Percentiles rank a stretch among this genome's conserved stretches.
These are phyloP conservation scores for Campoplex capitator DNA, from an alignment of 2,888 invertebrate species.

Conservation along the genomic window DNA sequence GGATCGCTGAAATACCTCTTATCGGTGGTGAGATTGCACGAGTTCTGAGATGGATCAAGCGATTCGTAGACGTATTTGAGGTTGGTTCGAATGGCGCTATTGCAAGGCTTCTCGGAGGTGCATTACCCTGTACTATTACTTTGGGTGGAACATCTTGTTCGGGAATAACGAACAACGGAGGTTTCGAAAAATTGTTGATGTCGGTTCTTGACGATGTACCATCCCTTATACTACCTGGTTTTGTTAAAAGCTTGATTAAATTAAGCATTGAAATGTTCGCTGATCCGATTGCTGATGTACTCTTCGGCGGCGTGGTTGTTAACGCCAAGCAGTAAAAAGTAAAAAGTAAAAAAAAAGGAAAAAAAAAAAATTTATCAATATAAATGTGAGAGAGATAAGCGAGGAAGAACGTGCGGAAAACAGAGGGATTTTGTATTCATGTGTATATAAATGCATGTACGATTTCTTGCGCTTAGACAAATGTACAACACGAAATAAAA, in stretches of 20 bases:
- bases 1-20: slow-evolving; percentile 25
- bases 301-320: slow-evolving; percentile 69
- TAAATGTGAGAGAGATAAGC: neutral
- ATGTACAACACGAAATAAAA: slow-evolving; percentile 55
- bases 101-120: slow-evolving; percentile 67
- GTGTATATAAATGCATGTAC: slow-evolving; percentile 27
- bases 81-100: slow-evolving; percentile 68
- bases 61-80: slow-evolving; percentile 48
- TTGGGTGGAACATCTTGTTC: slow-evolving; percentile 57
- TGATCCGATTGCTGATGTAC: slow-evolving; percentile 63
- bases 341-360: neutral
- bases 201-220: slow-evolving; percentile 62
- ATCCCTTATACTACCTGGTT: slow-evolving; percentile 56
- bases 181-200: slow-evolving; percentile 49
- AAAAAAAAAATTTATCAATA: neutral
- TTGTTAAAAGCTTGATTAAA: slow-evolving; percentile 34
- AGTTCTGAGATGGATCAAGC: slow-evolving; percentile 23
- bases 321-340: neutral
- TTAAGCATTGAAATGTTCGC: slow-evolving; percentile 12
- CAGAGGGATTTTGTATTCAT: slow-evolving; percentile 29
- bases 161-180: slow-evolving; percentile 67
- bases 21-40: slow-evolving; percentile 42
- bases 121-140: slow-evolving; percentile 71
- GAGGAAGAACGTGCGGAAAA: neutral
- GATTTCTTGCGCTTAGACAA: slow-evolving; percentile 11